Base-by-base conservation (phyloP, 1,140 invertebrate genomes). In the Lerema accius region DNA sequence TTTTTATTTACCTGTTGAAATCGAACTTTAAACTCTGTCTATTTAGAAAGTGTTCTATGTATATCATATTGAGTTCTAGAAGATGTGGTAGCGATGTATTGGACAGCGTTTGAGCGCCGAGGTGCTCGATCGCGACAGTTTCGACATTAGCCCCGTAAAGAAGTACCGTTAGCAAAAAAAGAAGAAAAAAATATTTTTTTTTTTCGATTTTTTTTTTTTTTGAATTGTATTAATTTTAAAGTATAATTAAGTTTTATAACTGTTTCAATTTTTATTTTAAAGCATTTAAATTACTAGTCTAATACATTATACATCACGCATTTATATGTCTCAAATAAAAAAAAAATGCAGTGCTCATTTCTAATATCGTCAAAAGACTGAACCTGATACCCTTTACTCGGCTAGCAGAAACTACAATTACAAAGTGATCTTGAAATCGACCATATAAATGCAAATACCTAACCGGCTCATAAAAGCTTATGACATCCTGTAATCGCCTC, bases 81-180 rank as follows among this genome's bases (percentile, higher is more conserved):
- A 43, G 15, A 16, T 9, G 40, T 17, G 1, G 43, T n/a, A 23
- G 19, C 42, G 61, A 67, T 63, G 74, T 79, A 82, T 84, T 80
- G 65, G 78, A 85, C 78, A 72, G 66, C 67, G 65, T 62, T 61
- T 66, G 79, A 86, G 49, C 71, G 78, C 82, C 86, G 84, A 86
- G 79, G 78, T 48, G 73, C 86, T 69, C 65, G 76, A 72, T 80
- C 82, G 83, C 86, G 85, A 88, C 85, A 87, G 76, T 83, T 80
- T 78, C 69, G 78, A 73, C 71, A 75, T 80, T 76, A 78, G 70
- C 58, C 65, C 17, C 59, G 51, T 65, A 64, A 26, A 51, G 6
- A 39, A 73, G 2, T 79, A 84, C 45, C n/a, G 78, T 64, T 43
- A 26, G 59, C 78, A 78, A 55, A 69, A 65, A 23, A 23, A 68